Evolutionary conservation across 2,797 vertebrate genomes (phyloP).

Genomic region (Scleropages formosus): DNA sequence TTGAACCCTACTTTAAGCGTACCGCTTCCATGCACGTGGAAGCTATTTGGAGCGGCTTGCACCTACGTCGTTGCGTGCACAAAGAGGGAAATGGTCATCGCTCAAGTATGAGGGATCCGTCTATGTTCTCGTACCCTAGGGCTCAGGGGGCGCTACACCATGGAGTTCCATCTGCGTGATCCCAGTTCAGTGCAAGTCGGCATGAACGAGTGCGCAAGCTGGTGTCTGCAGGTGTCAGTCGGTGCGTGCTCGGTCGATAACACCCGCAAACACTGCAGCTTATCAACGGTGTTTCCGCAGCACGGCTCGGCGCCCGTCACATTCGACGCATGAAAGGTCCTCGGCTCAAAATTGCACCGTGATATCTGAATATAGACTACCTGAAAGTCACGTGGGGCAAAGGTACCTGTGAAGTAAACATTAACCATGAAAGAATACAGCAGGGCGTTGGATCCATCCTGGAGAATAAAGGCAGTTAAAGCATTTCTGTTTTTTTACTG

Average conservation of each 20-base stretch:
- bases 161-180: constrained; percentile 42
- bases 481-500: no score
- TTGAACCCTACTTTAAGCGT: constrained; percentile 76
- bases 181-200: constrained; percentile 53
- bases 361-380: no score
- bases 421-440: neutral
- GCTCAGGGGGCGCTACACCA: neutral
- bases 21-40: constrained; percentile 85
- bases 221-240: neutral
- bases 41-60: constrained; percentile 88
- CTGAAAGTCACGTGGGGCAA: no score
- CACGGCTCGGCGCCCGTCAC: no score
- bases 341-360: no score
- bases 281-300: neutral
- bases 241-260: neutral
- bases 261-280: neutral
- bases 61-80: constrained; percentile 57
- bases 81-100: constrained; percentile 43
- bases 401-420: no score
- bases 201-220: neutral
- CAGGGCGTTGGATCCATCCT: neutral
- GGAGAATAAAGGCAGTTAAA: neutral
- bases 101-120: constrained; percentile 14
- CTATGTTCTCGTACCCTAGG: constrained; percentile 1
- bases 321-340: no score